Conservation (phyloP, 2,888 invertebrate genomes). For the Megamerina dolium region DNA sequence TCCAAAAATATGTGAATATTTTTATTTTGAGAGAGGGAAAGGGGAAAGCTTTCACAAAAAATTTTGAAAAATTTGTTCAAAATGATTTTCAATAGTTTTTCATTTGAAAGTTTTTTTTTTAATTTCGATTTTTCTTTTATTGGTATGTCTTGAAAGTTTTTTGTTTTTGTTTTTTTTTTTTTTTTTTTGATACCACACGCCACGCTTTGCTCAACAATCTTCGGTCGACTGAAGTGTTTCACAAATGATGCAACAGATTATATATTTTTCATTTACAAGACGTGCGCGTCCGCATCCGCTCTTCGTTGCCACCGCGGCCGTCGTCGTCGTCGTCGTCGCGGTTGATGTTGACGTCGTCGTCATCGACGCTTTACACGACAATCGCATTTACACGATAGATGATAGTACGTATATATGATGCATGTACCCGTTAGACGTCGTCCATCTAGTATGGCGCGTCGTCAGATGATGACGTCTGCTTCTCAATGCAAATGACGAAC, state of each 20-base stretch:
- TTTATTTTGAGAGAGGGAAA: too few relatives aligned
- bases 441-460: too few relatives aligned
- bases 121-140: slow-evolving; percentile 8
- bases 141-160: slow-evolving; percentile 11
- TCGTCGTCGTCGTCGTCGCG: slow-evolving; percentile 11
- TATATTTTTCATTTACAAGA: slow-evolving; percentile 41
- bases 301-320: slow-evolving; percentile 7
- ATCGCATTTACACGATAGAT: slow-evolving; percentile 1
- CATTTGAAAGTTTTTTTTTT: slow-evolving; percentile 6
- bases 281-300: slow-evolving; percentile 32
- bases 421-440: too few relatives aligned
- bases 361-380: slow-evolving; percentile 8
- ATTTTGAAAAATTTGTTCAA: not conserved
- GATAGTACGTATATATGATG: too few relatives aligned
- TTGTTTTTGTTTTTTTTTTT: slow-evolving; percentile 13
- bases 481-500: slow-evolving; percentile 1
- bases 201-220: slow-evolving; percentile 43
- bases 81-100: not conserved
- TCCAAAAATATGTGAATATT: too few relatives aligned
- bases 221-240: slow-evolving; percentile 50
- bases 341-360: slow-evolving; percentile 10
- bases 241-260: slow-evolving; percentile 51
- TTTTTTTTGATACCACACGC: too few relatives aligned
- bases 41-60: not conserved
- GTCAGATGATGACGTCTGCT: slow-evolving; percentile 17